Conservation (phyloP, 1,140 invertebrate species). For the Phenacoccus solenopsis region DNA sequence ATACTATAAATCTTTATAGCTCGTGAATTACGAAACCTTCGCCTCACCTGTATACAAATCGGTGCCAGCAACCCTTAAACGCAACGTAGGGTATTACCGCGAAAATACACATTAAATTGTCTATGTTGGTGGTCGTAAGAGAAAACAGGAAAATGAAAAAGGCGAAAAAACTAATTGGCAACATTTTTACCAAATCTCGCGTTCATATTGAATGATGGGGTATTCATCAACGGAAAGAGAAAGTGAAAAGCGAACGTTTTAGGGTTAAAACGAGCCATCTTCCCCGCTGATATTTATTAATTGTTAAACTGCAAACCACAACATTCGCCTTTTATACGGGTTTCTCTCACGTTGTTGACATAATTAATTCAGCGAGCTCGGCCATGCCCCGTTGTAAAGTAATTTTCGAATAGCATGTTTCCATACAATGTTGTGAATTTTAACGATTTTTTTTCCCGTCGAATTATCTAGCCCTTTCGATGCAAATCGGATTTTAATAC, state of each 20-base stretch:
- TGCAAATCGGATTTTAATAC: not conserved
- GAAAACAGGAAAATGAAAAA: too few relatives aligned
- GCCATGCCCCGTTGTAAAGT: not conserved
- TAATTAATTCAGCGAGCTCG: not conserved
- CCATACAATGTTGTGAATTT: not conserved
- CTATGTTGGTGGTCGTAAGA: not conserved
- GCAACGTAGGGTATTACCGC: too few relatives aligned
- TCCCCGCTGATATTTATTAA: not conserved
- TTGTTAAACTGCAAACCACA: not conserved
- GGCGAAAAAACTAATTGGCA: not conserved
- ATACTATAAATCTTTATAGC: too few relatives aligned
- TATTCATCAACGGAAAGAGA: not conserved
- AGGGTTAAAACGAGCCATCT: not conserved
- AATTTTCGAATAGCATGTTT: not conserved
- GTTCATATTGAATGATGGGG: not conserved
- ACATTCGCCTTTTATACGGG: not conserved
- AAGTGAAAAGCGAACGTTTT: not conserved
- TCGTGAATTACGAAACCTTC: too few relatives aligned
- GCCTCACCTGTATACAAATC: too few relatives aligned
- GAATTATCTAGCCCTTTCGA: not conserved
- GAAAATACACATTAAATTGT: not conserved
- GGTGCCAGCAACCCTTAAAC: too few relatives aligned
- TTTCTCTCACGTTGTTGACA: constrained; percentile 1
- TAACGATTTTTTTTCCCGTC: not conserved
- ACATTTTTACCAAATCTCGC: not conserved